These are phyloP conservation scores for Chroicocephalus ridibundus DNA, from an alignment of 2,113 vertebrate species.

Conservation along the genomic window DNA sequence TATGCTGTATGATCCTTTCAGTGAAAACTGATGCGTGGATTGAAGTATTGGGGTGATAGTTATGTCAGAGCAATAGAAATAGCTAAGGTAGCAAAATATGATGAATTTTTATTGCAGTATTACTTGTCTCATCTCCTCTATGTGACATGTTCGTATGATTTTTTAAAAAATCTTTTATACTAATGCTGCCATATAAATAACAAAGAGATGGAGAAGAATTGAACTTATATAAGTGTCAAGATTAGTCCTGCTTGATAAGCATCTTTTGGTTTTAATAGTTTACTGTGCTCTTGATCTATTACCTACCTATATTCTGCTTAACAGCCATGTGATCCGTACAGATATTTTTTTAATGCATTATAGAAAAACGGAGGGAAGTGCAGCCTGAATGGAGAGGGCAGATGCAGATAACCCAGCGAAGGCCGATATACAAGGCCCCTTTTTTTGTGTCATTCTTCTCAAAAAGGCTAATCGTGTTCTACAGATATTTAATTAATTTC, in stretches of 20 bases:
- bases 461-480: background rate
- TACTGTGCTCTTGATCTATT: background rate
- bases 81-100: background rate
- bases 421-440: background rate
- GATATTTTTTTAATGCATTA: fast-evolving
- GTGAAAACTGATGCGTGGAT: background rate
- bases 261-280: background rate
- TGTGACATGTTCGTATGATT: background rate
- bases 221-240: background rate
- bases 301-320: background rate
- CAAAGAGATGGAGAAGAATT: background rate
- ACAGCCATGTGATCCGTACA: background rate
- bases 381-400: background rate
- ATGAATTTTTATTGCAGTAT: background rate
- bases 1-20: background rate
- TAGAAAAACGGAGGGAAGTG: background rate
- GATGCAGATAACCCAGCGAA: background rate
- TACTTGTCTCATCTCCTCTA: background rate
- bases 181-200: background rate
- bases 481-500: background rate
- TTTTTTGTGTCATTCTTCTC: fast-evolving
- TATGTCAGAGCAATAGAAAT: background rate
- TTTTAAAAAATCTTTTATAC: background rate
- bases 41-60: background rate
- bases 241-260: background rate